Conservation (phyloP, 2,113 vertebrate genomes). For the Zapornia atra region DNA sequence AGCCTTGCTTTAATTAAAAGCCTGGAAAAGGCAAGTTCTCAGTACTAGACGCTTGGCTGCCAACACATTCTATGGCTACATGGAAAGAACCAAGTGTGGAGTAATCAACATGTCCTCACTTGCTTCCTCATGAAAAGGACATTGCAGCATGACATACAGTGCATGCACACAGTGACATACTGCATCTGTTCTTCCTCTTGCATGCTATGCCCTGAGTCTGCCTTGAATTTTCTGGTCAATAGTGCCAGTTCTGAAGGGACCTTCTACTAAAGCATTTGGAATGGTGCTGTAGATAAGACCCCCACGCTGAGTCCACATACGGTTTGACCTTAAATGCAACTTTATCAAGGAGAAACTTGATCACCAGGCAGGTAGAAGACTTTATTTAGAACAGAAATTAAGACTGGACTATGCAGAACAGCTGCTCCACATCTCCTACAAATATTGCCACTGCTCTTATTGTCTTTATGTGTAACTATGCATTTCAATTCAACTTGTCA, state of each 20-base stretch:
- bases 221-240: not conserved
- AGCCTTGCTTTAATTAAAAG: not conserved
- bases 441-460: not conserved
- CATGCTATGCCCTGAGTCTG: not conserved
- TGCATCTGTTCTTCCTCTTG: not conserved
- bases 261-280: not conserved
- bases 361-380: not conserved
- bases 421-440: not conserved
- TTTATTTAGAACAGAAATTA: not conserved
- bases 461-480: not conserved
- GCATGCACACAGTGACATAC: rapidly evolving
- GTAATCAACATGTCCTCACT: not conserved
- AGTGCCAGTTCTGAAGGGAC: not conserved
- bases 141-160: not conserved
- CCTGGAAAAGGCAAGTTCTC: not conserved
- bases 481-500: not conserved
- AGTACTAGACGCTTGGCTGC: not conserved
- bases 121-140: not conserved
- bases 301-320: not conserved
- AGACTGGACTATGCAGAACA: not conserved
- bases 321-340: not conserved
- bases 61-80: not conserved
- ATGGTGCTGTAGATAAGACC: not conserved
- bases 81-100: not conserved
- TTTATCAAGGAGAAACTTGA: not conserved